phyloP scores from a whole-genome alignment of 2,113 vertebrate species.

The Ceratotherium simum region DNA sequence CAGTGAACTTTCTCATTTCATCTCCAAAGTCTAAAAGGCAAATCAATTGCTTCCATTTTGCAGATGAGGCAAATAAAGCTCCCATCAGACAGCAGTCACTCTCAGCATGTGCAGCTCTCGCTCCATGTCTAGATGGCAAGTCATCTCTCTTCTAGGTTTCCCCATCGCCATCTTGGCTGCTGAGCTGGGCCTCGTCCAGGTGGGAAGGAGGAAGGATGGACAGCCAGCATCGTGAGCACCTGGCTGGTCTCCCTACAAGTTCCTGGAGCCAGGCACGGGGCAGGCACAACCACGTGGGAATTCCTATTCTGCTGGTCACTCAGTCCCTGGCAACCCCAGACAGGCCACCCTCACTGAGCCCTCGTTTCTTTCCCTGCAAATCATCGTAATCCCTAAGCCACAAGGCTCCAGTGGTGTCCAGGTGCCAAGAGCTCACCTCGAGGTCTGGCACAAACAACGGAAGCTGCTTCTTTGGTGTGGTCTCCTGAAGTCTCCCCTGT shows the following conservation, averaged over 20 bases:
- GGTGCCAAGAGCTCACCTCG: rapidly evolving
- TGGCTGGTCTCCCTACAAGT: too few species aligned
- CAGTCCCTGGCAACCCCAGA: rapidly evolving
- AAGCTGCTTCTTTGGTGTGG: rapidly evolving
- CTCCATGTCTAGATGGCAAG: rapidly evolving
- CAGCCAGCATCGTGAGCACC: too few species aligned
- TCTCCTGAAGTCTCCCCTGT: rapidly evolving
- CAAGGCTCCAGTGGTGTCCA: too few species aligned
- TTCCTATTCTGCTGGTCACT: not conserved
- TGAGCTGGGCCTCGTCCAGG: rapidly evolving
- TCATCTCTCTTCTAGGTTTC: not conserved
- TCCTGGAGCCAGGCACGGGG: not conserved
- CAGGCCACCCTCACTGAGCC: too few species aligned
- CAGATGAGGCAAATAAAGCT: not conserved
- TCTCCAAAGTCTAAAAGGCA: not conserved
- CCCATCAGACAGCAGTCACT: too few species aligned
- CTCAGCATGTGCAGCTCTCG: rapidly evolving
- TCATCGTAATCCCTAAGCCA: rapidly evolving
- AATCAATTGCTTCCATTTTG: not conserved
- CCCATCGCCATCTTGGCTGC: rapidly evolving
- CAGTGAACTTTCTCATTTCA: not conserved
- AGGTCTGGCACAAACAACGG: rapidly evolving
- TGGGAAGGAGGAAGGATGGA: rapidly evolving
- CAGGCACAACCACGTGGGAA: not conserved
- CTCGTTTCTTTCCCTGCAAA: rapidly evolving